phyloP scores from a whole-genome alignment of 2,113 vertebrate species.

The Perognathus longimembris region DNA sequence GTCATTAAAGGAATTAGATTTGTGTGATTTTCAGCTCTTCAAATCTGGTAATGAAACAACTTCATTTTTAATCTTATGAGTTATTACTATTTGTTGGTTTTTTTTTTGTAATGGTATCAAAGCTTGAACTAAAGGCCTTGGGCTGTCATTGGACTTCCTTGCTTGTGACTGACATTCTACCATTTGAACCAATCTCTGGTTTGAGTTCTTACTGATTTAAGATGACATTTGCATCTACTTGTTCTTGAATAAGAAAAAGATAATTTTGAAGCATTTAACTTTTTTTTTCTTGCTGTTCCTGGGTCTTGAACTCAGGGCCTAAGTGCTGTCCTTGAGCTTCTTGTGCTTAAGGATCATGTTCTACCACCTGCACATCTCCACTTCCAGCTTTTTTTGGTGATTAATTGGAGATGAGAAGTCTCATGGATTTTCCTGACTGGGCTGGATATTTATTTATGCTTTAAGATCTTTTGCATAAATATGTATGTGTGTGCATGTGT shows the following conservation, averaged over 20 bases:
- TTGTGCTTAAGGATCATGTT: no score
- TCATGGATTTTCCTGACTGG: no score
- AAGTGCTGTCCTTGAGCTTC: no score
- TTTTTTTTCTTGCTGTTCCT: not conserved
- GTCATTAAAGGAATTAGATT: not conserved
- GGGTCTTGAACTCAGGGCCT: no score
- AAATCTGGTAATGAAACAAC: not conserved
- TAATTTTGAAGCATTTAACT: slow-evolving; percentile 16
- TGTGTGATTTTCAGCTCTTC: not conserved
- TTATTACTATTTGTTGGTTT: not conserved
- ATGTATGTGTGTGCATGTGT: no score
- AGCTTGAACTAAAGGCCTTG: no score
- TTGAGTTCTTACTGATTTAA: not conserved
- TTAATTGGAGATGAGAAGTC: no score
- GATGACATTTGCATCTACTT: slow-evolving; percentile 11
- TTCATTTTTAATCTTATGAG: not conserved
- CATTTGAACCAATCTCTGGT: not conserved
- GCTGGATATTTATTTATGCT: no score
- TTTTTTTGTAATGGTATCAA: not conserved
- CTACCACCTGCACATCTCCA: no score
- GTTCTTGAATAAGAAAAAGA: not conserved
- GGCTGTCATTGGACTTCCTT: no score
- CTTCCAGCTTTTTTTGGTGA: no score
- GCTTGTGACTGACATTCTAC: not conserved
- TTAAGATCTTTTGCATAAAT: no score